Base-by-base conservation (phyloP, 2,888 invertebrate species). In the Idaea aversata region DNA sequence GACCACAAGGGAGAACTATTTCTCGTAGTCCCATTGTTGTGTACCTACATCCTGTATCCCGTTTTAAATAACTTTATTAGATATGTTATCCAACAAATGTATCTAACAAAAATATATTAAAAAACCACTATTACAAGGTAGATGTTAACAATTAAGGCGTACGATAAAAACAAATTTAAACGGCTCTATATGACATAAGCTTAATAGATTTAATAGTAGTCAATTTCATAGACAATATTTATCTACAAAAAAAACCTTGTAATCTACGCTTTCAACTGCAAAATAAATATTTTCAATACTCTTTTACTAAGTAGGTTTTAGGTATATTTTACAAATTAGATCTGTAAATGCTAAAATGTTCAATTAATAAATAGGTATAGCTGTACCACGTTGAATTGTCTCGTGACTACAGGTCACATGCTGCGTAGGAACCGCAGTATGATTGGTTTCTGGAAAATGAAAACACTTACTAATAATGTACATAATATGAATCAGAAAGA, bases 211-310 rank as follows among this genome's bases (percentile, higher is more conserved):
- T 35, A 61, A 34, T 35, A 57, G 61, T 68, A 70, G 90, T 89
- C 90, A 90, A 90, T 90, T 90, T 88, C 82, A 79, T 89, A 88
- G 90, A 91, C 89, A 90, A 90, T 91, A 90, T 25, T 25, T 85
- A 73, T 80, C 77, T 72, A 72, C 67, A 74, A 72, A 76, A 69
- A 69, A 67, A 62, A 34, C 73, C 73, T 77, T 76, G 74, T 71
- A 73, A 73, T 73, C 75, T 70, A 75, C 63, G 66, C 59, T 47
- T 47, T 47, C 47, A 47, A 47, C 47, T 47, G 47, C 47, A 47
- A 47, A 47, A 47, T 13, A 47, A 47, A 47, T 47, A 47, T 47
- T 47, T 47, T 47, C 47, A 47, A 47, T 47, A 47, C 7, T 47
- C 47, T 7, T 47, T 47, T 47, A 47, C 47, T 47, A 47, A 47